These are phyloP conservation scores for Xenus cinereus DNA, from an alignment of 2,113 vertebrate genomes.

Conservation along the genomic window DNA sequence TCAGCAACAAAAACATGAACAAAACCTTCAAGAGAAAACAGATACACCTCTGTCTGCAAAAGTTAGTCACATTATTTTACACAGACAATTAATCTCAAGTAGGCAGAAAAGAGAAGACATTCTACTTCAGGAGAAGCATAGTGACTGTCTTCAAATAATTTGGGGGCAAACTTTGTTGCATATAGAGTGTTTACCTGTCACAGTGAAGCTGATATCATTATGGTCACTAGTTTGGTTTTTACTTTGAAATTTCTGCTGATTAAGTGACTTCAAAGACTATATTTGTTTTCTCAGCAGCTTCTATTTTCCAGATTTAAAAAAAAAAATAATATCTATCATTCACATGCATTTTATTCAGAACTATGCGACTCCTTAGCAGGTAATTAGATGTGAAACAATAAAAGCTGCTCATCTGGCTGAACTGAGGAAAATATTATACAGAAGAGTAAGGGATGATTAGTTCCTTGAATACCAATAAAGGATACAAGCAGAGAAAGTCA, in stretches of 20 bases:
- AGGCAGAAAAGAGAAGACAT: neutral
- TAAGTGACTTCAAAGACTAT: neutral
- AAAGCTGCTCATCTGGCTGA: constrained; percentile 8
- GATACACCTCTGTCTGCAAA: neutral
- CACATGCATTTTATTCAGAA: neutral
- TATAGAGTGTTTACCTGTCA: neutral
- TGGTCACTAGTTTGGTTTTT: neutral
- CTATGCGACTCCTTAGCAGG: neutral
- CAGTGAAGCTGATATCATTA: neutral
- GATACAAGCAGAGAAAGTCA: neutral
- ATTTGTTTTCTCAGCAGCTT: neutral
- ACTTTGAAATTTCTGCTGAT: neutral
- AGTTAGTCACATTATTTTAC: neutral
- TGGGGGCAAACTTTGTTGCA: neutral
- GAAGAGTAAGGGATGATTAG: neutral
- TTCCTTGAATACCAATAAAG: neutral
- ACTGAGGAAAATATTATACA: neutral
- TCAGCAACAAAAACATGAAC: neutral
- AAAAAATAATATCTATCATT: neutral
- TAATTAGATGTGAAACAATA: constrained; percentile 44
- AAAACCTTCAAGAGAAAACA: neutral
- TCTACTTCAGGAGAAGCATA: neutral
- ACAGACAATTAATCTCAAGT: neutral
- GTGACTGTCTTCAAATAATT: neutral
- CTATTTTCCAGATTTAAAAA: neutral